Percentiles rank a stretch among this genome's conserved stretches.
Conservation (phyloP, 37 sponge, comb jelly and placozoan species). For the Cladorhizidae sp. region DNA sequence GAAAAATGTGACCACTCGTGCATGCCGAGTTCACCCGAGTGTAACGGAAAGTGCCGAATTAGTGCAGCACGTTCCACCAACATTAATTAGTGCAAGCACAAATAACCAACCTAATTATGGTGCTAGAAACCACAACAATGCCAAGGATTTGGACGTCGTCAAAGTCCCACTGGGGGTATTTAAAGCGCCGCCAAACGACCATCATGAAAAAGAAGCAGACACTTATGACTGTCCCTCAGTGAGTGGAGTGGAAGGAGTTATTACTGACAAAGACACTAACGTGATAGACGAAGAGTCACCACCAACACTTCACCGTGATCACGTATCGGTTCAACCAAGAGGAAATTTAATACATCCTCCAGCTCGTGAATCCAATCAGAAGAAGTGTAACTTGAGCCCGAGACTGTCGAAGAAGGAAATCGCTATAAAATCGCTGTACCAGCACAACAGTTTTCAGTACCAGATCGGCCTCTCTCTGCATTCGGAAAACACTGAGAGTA, state of each 20-base stretch:
- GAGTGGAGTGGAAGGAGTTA: too few relatives aligned
- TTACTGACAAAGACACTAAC: too few relatives aligned
- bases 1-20: neutral
- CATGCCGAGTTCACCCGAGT: constrained; percentile 4
- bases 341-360: neutral
- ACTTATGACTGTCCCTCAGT: neutral
- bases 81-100: neutral
- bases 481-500: neutral
- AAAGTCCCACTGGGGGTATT: neutral
- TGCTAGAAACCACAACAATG: neutral
- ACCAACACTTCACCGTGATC: too few relatives aligned
- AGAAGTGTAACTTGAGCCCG: constrained; percentile 4
- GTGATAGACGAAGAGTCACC: too few relatives aligned
- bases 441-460: constrained; percentile 35
- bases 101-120: neutral
- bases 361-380: constrained; percentile 17
- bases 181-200: neutral
- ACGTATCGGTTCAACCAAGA: neutral
- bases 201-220: neutral
- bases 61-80: neutral
- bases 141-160: neutral
- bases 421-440: constrained; percentile 30
- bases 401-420: constrained; percentile 17
- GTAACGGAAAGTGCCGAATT: neutral
- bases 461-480: constrained; percentile 31